Evolutionary conservation across 2,113 vertebrate genomes (phyloP), one percentile per base, ranked within the genome.

Genomic region (Myrmecobius fasciatus): DNA sequence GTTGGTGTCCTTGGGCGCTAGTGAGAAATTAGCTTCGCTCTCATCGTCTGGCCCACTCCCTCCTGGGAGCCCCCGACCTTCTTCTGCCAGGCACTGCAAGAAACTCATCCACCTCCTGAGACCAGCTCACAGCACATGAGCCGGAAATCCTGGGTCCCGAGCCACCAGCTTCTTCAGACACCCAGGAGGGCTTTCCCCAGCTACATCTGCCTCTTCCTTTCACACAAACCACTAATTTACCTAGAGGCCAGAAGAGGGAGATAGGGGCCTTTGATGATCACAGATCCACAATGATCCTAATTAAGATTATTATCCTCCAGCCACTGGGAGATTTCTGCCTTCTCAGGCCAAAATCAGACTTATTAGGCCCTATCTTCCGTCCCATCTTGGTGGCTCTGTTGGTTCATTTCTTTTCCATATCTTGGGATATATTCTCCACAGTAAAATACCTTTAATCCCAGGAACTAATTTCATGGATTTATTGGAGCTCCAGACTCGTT

Each of bases 1-100:
- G 95, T 96, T 99, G 94, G 97, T 98, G 92, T 98, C 98, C 26
- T 96, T 99, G 54, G 53, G 95, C 36, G 98, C 98, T 90, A 94
- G 96, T 1, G 98, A 98, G 94, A 98, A 97, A 93, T 97, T 99
- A 97, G 93, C 97, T 0, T 46, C 89, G 1, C 96, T 98, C 9
- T 97, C 97, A n/a, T 4, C 95, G 93, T 95, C 93, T 1, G 26
- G 93, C 3, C 93, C 92, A 56, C 53, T 93, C 26, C 96, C 94
- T 49, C 48, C 93, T 12, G 92, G 49, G 93, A 92, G 75, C 14
- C 10, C 83, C 43, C 92, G 90, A 28, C 96, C 96, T 0, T 36
- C 98, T 28, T 98, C 97, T 4, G 94, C 96, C 56, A 97, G 94
- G 83, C 98, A 98, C 95, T 98, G 98, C 89, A 95, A 96, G 95